These are phyloP conservation scores for Sylvicola cinctus DNA, from an alignment of 2,888 invertebrate species.

Conservation along the genomic window DNA sequence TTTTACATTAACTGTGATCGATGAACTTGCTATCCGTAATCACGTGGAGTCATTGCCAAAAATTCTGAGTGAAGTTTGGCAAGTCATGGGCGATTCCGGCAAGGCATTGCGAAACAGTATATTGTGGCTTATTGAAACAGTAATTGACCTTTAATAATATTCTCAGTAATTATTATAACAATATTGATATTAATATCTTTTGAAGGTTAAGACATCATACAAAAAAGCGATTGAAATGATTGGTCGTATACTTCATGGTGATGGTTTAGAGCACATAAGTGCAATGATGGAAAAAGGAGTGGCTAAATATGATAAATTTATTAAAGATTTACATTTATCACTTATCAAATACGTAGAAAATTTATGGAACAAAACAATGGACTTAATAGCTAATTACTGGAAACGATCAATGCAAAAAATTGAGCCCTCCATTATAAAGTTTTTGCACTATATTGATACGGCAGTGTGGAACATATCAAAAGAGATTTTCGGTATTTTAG, in stretches of 20 bases:
- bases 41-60: conserved; percentile 62
- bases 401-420: conserved; percentile 46
- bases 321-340: conserved; percentile 50
- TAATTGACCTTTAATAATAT: conserved; percentile 13
- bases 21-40: conserved; percentile 55
- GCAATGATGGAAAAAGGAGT: conserved; percentile 45
- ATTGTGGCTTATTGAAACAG: conserved; percentile 48
- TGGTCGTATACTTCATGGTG: conserved; percentile 48
- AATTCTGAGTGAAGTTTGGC: conserved; percentile 64
- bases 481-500: conserved; percentile 34
- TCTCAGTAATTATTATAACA: not conserved
- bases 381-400: conserved; percentile 47
- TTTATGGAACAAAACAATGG: conserved; percentile 47
- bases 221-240: conserved; percentile 46
- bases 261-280: conserved; percentile 51
- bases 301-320: conserved; percentile 56
- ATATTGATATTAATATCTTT: conserved; percentile 6
- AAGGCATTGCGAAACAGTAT: conserved; percentile 56
- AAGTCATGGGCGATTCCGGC: conserved; percentile 69
- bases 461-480: conserved; percentile 52
- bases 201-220: conserved; percentile 43
- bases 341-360: conserved; percentile 50
- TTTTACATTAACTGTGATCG: conserved; percentile 44
- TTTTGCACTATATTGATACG: conserved; percentile 54
- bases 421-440: conserved; percentile 57